Base-by-base conservation (phyloP, 2,888 invertebrate genomes). In the Polydrusus pterygomalis region DNA sequence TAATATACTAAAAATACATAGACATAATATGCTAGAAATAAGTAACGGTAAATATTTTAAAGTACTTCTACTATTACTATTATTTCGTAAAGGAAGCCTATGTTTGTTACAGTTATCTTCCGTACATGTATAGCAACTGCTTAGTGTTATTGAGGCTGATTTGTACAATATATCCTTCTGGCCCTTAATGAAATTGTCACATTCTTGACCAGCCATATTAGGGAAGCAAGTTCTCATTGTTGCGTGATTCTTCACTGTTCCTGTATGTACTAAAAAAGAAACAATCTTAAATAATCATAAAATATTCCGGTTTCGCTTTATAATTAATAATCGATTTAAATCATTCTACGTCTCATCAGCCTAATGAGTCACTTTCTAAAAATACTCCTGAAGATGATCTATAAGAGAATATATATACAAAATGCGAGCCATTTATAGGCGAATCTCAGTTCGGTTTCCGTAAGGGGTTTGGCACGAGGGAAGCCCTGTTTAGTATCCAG, bases 201-300 rank as follows among this genome's bases (percentile, higher is more conserved):
- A 76, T 60, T 76, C 76, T 34, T 69, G 47, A 2, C 76, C 76
- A 6, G 56, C 70, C 73, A 69, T 76, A 18, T 69, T 47, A 0
- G 25, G 63, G 18, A 49, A 76, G 49, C 76, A 76, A 10, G 72
- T 68, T 56, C 72, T 67, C 68, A 76, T 69, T 15, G 47, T 69
- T 0, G 54, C 58, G 56, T 49, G 64, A 6, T 69, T 63, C 25
- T 40, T 63, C 8, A 76, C 69, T 17, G 0, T 30, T 25, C 69
- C 73, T 8, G 73, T 43, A 15, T 72, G 69, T 2, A 76, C 76
- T 76, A 43, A 69, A 71, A 71, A 1, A 34, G 10, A 34, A 3
- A n/a, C 15, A 62, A 54, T 60, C 15, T 25, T 49, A 17, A 56
- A 43, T 8, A 38, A n/a, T 63, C 13, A 25, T 25, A 5, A 25